A percentile compares a stretch with the other conserved stretches of the same genome.
phyloP scores from a whole-genome alignment of 1,140 invertebrate genomes.

The Hypsibius dujardini region DNA sequence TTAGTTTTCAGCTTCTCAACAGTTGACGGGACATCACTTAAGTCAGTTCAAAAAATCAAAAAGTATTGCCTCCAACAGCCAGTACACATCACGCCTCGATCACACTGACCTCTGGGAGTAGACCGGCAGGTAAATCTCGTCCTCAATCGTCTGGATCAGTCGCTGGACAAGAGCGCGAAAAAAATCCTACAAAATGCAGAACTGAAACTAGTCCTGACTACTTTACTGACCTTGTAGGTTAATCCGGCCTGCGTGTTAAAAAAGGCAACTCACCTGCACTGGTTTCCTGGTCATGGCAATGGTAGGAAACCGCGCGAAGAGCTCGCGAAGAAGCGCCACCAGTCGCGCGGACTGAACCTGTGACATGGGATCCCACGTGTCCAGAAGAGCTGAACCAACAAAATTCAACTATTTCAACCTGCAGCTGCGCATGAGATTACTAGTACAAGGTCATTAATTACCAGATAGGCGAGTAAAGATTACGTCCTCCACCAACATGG shows the following conservation, averaged over 20 bases:
- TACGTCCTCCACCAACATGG: not conserved
- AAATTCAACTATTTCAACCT: not conserved
- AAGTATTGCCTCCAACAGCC: too few species aligned
- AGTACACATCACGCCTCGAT: not conserved
- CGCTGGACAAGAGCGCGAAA: not conserved
- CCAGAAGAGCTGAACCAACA: not conserved
- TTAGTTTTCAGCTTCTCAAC: too few species aligned
- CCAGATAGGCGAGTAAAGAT: not conserved
- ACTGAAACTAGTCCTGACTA: too few species aligned
- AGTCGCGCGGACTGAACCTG: not conserved
- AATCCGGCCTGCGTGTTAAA: too few species aligned
- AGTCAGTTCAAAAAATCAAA: too few species aligned
- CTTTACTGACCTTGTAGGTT: too few species aligned
- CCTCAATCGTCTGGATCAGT: not conserved
- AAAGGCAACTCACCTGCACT: not conserved
- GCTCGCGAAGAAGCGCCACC: not conserved
- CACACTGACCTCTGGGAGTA: constrained; percentile 6
- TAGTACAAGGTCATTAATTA: not conserved
- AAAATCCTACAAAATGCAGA: not conserved
- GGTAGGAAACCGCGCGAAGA: not conserved
- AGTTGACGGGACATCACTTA: too few species aligned
- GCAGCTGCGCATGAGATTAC: not conserved
- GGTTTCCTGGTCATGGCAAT: not conserved
- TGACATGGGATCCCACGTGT: constrained; percentile 10
- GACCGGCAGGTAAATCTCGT: constrained; percentile 2